A percentile compares a stretch with the other conserved stretches of the same genome.
Evolutionary conservation across 2,113 vertebrate genomes (phyloP).

Genomic region (Podocnemis expansa): DNA sequence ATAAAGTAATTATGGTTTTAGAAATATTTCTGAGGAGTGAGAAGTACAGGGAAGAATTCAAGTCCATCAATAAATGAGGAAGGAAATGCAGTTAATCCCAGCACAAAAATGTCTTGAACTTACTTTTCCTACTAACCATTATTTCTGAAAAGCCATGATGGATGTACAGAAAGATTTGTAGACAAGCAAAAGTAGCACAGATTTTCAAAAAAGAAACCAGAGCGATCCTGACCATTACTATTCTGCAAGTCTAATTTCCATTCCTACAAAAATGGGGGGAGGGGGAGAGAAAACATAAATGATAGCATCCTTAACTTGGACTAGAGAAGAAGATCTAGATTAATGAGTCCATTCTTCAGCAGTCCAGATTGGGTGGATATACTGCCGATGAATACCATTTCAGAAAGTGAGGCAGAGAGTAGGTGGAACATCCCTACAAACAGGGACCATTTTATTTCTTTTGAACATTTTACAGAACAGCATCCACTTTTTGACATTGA

Average conservation of each 20-base stretch:
- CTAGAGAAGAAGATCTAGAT: neutral
- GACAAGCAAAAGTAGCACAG: neutral
- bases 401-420: neutral
- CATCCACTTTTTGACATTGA: neutral
- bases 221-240: neutral
- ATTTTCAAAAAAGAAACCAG: neutral
- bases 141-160: neutral
- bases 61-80: neutral
- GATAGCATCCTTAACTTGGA: neutral
- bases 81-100: neutral
- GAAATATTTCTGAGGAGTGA: neutral
- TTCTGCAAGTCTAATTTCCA: neutral
- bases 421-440: neutral
- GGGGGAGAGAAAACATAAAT: neutral
- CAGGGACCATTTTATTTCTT: neutral
- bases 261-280: neutral
- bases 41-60: neutral
- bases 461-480: neutral
- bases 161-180: neutral
- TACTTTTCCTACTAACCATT: constrained; percentile 1
- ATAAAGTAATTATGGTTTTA: neutral
- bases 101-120: neutral
- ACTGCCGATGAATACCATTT: neutral
- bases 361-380: neutral
- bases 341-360: neutral